Conservation (phyloP, 2,113 vertebrate genomes). For the Protobothrops flavoviridis region DNA sequence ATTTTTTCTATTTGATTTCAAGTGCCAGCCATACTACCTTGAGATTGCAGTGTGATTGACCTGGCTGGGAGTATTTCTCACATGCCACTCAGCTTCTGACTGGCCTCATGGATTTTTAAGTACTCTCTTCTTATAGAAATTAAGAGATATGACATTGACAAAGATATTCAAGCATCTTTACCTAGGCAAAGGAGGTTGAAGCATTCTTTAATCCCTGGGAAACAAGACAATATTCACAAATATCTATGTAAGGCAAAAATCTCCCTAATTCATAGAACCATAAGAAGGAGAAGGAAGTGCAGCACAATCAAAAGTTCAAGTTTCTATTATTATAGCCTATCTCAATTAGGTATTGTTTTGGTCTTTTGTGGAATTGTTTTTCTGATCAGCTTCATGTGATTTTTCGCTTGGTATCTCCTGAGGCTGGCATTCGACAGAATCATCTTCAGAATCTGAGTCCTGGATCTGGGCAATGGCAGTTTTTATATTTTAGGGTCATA, state of each 20-base stretch:
- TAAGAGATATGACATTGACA: neutral
- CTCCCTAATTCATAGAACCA: neutral
- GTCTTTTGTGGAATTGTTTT: neutral
- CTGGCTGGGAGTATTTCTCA: neutral
- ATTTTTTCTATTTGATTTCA: neutral
- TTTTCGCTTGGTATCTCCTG: neutral
- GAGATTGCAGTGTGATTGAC: neutral
- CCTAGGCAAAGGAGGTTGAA: neutral
- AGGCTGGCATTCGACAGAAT: neutral
- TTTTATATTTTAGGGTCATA: conserved; percentile 29
- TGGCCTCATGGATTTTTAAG: neutral
- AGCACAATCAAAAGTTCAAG: neutral
- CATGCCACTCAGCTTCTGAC: neutral
- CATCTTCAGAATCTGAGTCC: too few relatives aligned
- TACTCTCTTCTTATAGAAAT: neutral
- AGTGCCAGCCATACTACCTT: neutral
- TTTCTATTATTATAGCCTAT: neutral
- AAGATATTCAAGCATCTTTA: neutral
- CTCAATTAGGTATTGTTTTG: neutral
- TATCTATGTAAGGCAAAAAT: neutral
- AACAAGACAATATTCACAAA: neutral
- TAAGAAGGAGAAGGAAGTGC: neutral
- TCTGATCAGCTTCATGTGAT: neutral
- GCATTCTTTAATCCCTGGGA: neutral
- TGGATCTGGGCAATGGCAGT: neutral